Evolutionary conservation across 2,888 invertebrate species (phyloP).

Genomic region (Tetranychus truncatus): DNA sequence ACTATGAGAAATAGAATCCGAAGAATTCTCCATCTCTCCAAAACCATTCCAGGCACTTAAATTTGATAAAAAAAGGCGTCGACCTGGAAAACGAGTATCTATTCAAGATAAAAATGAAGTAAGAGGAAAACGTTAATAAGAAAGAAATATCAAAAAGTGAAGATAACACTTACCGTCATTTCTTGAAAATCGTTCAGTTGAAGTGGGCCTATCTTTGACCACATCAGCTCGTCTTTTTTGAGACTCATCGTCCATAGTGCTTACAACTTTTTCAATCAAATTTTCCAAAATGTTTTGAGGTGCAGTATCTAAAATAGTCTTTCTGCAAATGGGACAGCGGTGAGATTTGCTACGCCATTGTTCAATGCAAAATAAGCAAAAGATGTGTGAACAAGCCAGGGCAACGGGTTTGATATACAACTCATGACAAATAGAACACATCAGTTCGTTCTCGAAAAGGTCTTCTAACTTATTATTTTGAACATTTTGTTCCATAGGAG

Average conservation of each 20-base stretch:
- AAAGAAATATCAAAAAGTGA: neutral
- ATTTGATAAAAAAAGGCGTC: neutral
- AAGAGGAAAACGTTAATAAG: neutral
- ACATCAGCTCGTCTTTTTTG: neutral
- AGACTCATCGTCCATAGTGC: neutral
- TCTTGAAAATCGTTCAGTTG: neutral
- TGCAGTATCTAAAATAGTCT: neutral
- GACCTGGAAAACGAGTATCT: neutral
- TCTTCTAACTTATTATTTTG: neutral
- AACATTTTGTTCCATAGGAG: neutral
- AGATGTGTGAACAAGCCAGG: conserved; percentile 3
- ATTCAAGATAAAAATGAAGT: neutral
- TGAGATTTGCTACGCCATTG: neutral
- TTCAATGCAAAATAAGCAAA: conserved; percentile 9
- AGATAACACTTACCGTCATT: neutral
- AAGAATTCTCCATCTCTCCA: neutral
- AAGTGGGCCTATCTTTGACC: neutral
- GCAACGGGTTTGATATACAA: conserved; percentile 5
- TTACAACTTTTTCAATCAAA: conserved; percentile 1
- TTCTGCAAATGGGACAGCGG: conserved; percentile 8
- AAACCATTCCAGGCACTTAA: neutral
- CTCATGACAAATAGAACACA: conserved; percentile 14
- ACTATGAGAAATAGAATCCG: neutral
- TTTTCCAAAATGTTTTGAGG: conserved; percentile 1
- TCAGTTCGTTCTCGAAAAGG: conserved; percentile 7